Conservation (phyloP, 2,888 invertebrate genomes). For the Drosophila demipolita region DNA sequence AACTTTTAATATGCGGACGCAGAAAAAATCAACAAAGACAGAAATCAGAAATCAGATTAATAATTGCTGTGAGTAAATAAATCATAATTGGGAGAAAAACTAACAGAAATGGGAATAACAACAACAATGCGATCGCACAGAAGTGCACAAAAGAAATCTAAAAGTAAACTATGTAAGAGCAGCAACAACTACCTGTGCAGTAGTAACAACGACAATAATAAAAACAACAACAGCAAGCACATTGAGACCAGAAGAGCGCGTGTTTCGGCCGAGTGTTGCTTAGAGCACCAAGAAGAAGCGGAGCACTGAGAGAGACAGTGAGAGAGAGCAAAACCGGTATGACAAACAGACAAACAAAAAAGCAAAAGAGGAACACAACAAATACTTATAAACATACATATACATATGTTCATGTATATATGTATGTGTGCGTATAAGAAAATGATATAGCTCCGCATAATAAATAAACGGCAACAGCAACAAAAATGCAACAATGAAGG, state of each 20-base stretch:
- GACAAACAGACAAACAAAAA: slow-evolving; percentile 61
- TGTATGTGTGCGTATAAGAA: slow-evolving; percentile 42
- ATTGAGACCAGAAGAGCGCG: slow-evolving; percentile 30
- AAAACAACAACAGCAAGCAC: slow-evolving; percentile 12
- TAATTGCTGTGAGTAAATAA: slow-evolving; percentile 63
- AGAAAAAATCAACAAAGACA: slow-evolving; percentile 12
- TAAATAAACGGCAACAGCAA: slow-evolving; percentile 30
- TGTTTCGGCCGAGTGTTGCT: slow-evolving; percentile 19
- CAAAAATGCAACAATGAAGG: slow-evolving; percentile 57
- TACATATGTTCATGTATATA: neutral
- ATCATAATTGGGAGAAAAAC: slow-evolving; percentile 57
- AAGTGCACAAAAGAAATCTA: slow-evolving; percentile 73
- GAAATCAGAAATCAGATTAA: slow-evolving; percentile 57
- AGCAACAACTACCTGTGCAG: slow-evolving; percentile 70
- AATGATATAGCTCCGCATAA: slow-evolving; percentile 48
- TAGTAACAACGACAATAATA: slow-evolving; percentile 42
- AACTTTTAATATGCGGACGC: slow-evolving; percentile 41
- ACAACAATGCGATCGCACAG: slow-evolving; percentile 45
- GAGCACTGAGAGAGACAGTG: slow-evolving; percentile 16
- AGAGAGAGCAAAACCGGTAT: slow-evolving; percentile 65
- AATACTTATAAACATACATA: slow-evolving; percentile 32
- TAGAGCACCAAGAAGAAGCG: slow-evolving; percentile 30
- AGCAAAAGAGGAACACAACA: slow-evolving; percentile 54
- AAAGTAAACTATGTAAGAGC: slow-evolving; percentile 65
- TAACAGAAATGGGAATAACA: slow-evolving; percentile 36